Conservation (phyloP, 2,113 vertebrate genomes). For the Limnothrissa miodon region DNA sequence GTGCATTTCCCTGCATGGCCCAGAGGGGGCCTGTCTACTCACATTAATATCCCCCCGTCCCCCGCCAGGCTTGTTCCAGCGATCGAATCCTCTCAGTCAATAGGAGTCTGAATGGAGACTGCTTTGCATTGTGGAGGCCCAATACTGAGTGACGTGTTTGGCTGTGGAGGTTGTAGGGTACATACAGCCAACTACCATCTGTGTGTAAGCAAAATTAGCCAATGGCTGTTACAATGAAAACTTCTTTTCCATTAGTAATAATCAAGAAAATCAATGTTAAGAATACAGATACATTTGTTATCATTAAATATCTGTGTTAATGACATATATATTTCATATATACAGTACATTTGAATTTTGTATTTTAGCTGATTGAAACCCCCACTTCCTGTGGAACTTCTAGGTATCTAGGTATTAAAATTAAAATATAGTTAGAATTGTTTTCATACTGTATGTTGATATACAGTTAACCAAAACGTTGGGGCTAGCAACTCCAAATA, state of each 20-base stretch:
- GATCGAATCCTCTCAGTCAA: constrained; percentile 40
- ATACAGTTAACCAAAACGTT: no score
- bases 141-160: neutral
- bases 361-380: neutral
- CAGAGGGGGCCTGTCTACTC: constrained; percentile 24
- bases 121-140: neutral
- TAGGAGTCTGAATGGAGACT: neutral
- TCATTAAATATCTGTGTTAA: neutral
- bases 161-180: neutral
- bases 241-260: no score
- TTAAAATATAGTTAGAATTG: no score
- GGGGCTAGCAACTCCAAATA: no score
- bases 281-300: neutral
- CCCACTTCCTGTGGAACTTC: no score
- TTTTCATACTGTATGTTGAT: no score
- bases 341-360: no score
- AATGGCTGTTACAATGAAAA: neutral
- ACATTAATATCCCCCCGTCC: constrained; percentile 11
- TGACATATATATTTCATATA: no score
- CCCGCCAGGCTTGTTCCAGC: constrained; percentile 34
- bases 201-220: neutral
- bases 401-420: no score
- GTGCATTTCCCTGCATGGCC: constrained; percentile 20
- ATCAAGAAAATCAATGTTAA: neutral
- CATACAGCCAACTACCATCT: neutral